A percentile compares a stretch with the other conserved stretches of the same genome.
These are phyloP conservation scores for Drosophila saltans DNA, from an alignment of 1,140 invertebrate genomes.

Conservation along the genomic window DNA sequence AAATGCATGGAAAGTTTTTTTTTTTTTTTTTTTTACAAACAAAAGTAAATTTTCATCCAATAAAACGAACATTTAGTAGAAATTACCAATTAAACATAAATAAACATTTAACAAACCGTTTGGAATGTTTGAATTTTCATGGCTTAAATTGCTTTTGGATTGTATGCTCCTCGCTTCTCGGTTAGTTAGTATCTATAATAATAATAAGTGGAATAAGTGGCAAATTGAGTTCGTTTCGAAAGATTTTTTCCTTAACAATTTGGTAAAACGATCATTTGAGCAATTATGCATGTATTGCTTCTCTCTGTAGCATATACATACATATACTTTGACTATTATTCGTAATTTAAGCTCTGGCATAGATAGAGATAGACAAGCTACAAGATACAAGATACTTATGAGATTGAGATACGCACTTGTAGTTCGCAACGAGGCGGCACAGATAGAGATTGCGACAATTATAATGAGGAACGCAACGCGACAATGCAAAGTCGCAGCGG, in stretches of 20 bases:
- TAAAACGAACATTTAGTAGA: constrained; percentile 12
- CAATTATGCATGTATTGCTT: constrained; percentile 13
- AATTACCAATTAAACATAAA: constrained; percentile 48
- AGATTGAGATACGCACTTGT: constrained; percentile 66
- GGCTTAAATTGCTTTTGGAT: constrained; percentile 34
- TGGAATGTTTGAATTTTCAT: constrained; percentile 40
- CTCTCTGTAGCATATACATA: not conserved
- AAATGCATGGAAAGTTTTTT: constrained; percentile 68
- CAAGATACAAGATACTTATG: constrained; percentile 31
- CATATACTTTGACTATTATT: not conserved
- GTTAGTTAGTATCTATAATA: constrained; percentile 30
- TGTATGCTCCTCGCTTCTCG: constrained; percentile 20
- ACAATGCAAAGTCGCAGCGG: constrained; percentile 65
- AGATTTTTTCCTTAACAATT: constrained; percentile 43
- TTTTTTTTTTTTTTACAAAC: constrained; percentile 47
- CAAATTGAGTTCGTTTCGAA: constrained; percentile 45
- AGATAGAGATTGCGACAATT: constrained; percentile 72
- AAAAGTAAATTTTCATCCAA: constrained; percentile 63
- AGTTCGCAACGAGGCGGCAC: constrained; percentile 71
- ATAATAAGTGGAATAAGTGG: not conserved
- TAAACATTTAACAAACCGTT: constrained; percentile 58
- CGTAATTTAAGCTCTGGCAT: constrained; percentile 14
- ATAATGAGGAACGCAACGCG: constrained; percentile 62
- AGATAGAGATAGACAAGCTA: constrained; percentile 4
- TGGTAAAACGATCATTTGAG: constrained; percentile 24